phyloP scores from a whole-genome alignment of 1,140 invertebrate species.

The Adelges cooleyi region DNA sequence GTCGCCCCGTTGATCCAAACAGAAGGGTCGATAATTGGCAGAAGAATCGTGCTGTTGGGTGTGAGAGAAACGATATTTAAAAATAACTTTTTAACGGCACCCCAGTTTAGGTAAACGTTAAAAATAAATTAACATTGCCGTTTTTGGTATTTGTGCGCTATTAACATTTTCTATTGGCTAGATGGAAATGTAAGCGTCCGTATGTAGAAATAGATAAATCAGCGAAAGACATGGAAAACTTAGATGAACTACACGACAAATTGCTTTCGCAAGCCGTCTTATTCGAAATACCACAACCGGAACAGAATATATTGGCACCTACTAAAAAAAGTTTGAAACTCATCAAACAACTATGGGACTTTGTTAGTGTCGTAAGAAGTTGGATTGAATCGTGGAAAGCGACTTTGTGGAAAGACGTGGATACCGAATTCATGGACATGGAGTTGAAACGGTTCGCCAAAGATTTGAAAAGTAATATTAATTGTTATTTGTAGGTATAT shows the following conservation, averaged over 20 bases:
- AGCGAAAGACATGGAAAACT: conserved; percentile 50
- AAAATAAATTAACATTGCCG: not conserved
- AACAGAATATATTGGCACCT: conserved; percentile 63
- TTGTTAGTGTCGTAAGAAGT: conserved; percentile 64
- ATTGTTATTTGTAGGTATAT: not conserved
- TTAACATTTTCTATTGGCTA: conserved; percentile 29
- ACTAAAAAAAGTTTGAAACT: conserved; percentile 66
- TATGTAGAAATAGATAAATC: conserved; percentile 65
- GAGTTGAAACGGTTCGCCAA: conserved; percentile 86
- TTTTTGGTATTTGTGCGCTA: not conserved
- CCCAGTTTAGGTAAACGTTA: conserved; percentile 52
- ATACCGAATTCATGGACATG: conserved; percentile 87
- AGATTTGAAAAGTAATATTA: conserved; percentile 51
- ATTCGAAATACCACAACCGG: conserved; percentile 75
- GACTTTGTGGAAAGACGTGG: conserved; percentile 83
- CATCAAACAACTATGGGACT: conserved; percentile 80
- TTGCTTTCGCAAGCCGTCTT: conserved; percentile 63
- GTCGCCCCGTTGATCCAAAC: conserved; percentile 64
- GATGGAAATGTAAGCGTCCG: conserved; percentile 53
- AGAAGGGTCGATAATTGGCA: conserved; percentile 53
- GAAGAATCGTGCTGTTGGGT: conserved; percentile 64
- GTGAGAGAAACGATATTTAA: conserved; percentile 62
- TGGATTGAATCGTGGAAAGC: conserved; percentile 84
- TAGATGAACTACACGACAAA: conserved; percentile 57
- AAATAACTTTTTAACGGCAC: conserved; percentile 51